Evolutionary conservation across 2,888 invertebrate species (phyloP).

Genomic region (Trissolcus japonicus): DNA sequence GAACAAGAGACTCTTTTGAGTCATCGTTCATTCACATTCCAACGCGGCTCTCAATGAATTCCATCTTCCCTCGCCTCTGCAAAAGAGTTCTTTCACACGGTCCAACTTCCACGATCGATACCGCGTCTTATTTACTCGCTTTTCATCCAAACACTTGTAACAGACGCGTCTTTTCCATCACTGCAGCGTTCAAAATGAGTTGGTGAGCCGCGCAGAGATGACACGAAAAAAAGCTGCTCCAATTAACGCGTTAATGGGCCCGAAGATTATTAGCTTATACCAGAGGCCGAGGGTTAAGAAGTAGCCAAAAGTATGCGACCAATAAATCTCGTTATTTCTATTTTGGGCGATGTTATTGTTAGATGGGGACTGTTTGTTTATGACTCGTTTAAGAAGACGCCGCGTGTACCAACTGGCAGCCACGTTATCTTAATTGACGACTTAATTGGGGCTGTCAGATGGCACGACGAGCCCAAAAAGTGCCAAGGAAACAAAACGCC

Average conservation of each 20-base stretch:
- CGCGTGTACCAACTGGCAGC: slow-evolving; percentile 4
- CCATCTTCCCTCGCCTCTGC: slow-evolving; percentile 37
- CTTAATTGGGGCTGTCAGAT: slow-evolving; percentile 46
- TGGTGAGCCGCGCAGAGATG: slow-evolving; percentile 31
- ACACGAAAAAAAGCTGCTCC: slow-evolving; percentile 6
- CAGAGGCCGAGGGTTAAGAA: neutral
- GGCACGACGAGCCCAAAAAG: slow-evolving; percentile 33
- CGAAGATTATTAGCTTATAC: neutral
- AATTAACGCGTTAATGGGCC: neutral
- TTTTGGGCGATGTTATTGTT: slow-evolving; percentile 25
- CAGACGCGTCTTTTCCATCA: slow-evolving; percentile 10
- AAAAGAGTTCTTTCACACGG: slow-evolving; percentile 52
- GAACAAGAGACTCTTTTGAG: slow-evolving; percentile 62
- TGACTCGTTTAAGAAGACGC: slow-evolving; percentile 5
- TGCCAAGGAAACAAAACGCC: slow-evolving; percentile 26
- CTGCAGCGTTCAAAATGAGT: slow-evolving; percentile 1
- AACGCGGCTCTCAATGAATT: slow-evolving; percentile 53
- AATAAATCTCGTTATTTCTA: slow-evolving; percentile 11
- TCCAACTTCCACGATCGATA: slow-evolving; percentile 50
- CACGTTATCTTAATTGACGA: slow-evolving; percentile 37
- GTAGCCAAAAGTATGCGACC: neutral
- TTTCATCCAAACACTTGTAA: slow-evolving; percentile 39
- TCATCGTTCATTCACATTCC: slow-evolving; percentile 61
- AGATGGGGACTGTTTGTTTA: slow-evolving; percentile 18
- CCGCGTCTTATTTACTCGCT: slow-evolving; percentile 45